Evolutionary conservation across 2,888 invertebrate species (phyloP).

Genomic region (Thalpophila matura): DNA sequence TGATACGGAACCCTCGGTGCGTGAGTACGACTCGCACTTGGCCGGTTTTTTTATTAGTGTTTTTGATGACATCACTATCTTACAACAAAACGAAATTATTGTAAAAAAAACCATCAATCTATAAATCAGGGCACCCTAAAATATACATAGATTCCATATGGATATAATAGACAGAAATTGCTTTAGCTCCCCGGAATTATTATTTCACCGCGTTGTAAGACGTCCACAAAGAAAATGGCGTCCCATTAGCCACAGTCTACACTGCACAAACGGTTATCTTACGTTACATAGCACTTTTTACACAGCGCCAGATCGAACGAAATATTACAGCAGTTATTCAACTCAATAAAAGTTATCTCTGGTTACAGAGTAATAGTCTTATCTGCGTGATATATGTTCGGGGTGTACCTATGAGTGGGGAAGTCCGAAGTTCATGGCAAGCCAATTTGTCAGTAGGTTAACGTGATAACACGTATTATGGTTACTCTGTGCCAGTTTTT

Average conservation of each 20-base stretch:
- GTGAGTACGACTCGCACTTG: too few relatives aligned
- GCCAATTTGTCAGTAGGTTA: slow-evolving; percentile 62
- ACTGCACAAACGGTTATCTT: slow-evolving; percentile 50
- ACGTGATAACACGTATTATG: slow-evolving; percentile 49
- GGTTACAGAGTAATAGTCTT: slow-evolving; percentile 56
- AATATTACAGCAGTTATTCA: slow-evolving; percentile 58
- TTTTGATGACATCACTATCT: too few relatives aligned
- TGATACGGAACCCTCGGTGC: too few relatives aligned
- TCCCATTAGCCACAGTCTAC: slow-evolving; percentile 29
- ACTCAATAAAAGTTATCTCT: slow-evolving; percentile 63
- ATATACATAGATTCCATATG: neutral
- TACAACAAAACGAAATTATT: too few relatives aligned
- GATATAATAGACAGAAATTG: neutral
- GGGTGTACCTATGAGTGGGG: slow-evolving; percentile 44
- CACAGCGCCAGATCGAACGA: slow-evolving; percentile 41
- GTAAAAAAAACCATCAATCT: neutral
- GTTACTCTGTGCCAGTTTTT: slow-evolving; percentile 47
- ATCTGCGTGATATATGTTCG: slow-evolving; percentile 65
- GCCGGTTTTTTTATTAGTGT: too few relatives aligned
- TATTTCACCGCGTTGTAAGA: slow-evolving; percentile 28
- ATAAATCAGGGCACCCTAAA: neutral
- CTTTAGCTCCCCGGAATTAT: slow-evolving; percentile 9
- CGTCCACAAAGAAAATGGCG: slow-evolving; percentile 40
- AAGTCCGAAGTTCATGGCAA: slow-evolving; percentile 58
- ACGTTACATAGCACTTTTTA: slow-evolving; percentile 46